Conservation (phyloP, 2,113 vertebrate genomes). For the Protobothrops flavoviridis region DNA sequence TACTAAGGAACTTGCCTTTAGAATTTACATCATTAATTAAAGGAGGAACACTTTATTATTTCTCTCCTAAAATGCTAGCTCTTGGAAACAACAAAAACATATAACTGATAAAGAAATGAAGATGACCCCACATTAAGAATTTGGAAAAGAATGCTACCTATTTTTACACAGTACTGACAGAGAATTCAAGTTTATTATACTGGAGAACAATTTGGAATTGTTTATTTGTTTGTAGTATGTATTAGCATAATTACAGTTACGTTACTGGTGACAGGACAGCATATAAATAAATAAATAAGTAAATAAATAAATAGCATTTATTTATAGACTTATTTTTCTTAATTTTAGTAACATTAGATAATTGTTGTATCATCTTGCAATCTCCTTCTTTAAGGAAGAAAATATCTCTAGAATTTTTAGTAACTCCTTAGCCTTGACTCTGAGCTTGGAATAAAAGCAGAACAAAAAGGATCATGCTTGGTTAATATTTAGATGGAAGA, state of each 20-base stretch:
- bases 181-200: not conserved
- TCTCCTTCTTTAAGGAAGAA: not conserved
- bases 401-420: not conserved
- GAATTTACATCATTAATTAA: conserved; percentile 32
- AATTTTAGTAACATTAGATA: not conserved
- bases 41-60: not conserved
- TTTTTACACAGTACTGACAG: not conserved
- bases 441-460: not conserved
- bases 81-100: not conserved
- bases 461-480: not conserved
- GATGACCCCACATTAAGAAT: not conserved
- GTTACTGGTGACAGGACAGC: not conserved
- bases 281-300: not conserved
- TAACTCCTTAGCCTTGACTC: not conserved
- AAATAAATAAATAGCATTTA: not conserved
- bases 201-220: not conserved
- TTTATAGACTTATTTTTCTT: not conserved
- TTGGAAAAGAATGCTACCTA: not conserved
- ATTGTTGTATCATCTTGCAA: not conserved
- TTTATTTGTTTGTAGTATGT: not conserved
- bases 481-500: not conserved
- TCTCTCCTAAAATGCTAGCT: not conserved
- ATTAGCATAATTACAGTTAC: not conserved
- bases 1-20: conserved; percentile 6
- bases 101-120: not conserved